A percentile compares a stretch with the other conserved stretches of the same genome.
phyloP scores from a whole-genome alignment of 2,888 invertebrate species.

The Tipula helvola region DNA sequence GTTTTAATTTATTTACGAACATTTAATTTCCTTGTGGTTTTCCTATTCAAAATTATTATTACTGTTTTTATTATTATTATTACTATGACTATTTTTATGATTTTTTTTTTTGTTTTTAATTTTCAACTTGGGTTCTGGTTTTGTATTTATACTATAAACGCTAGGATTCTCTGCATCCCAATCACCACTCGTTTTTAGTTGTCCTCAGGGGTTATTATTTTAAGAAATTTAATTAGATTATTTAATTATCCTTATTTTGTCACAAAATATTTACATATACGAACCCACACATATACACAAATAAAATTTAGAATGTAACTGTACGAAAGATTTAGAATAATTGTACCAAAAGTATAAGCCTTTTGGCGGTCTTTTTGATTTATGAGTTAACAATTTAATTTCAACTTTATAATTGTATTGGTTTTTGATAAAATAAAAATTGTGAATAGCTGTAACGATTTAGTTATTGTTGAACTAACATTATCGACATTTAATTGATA shows the following conservation, averaged over 20 bases:
- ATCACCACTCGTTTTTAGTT: not conserved
- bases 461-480: too few species aligned
- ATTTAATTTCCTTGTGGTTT: constrained; percentile 4
- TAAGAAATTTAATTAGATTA: not conserved
- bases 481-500: too few species aligned
- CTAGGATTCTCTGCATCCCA: not conserved
- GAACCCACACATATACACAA: not conserved
- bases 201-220: not conserved
- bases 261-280: not conserved
- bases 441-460: too few species aligned
- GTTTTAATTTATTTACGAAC: not conserved
- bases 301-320: not conserved
- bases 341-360: not conserved
- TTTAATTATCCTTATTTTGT: not conserved
- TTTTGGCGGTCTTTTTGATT: not conserved
- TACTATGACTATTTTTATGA: not conserved
- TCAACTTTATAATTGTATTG: too few species aligned
- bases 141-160: not conserved
- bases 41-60: not conserved
- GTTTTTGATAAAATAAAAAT: too few species aligned
- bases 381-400: not conserved
- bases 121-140: not conserved
- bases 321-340: not conserved
- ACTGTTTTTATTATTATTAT: not conserved
- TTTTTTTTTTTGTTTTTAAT: not conserved